Conservation (phyloP, 2,113 vertebrate genomes). For the Callipepla squamata region DNA sequence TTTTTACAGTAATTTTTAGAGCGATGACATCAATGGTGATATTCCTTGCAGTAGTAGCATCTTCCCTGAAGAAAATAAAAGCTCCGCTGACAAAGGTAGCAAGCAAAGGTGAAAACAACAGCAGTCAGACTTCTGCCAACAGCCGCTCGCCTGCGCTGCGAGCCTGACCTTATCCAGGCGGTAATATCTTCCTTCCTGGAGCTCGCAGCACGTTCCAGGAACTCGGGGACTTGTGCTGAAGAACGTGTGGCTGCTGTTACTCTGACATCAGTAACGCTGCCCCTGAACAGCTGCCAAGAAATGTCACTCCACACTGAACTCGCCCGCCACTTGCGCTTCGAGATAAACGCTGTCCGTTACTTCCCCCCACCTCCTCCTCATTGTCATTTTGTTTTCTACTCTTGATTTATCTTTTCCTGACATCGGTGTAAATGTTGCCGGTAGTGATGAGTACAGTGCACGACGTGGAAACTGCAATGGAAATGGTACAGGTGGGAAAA, state of each 20-base stretch:
- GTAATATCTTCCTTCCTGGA: slow-evolving; percentile 46
- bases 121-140: neutral
- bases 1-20: neutral
- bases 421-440: neutral
- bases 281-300: neutral
- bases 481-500: slow-evolving; percentile 11
- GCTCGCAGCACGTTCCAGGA: neutral
- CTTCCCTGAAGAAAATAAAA: slow-evolving; percentile 4
- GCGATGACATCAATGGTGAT: neutral
- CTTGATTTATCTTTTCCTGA: neutral
- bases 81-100: neutral
- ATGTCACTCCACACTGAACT: neutral
- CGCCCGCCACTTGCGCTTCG: too few species aligned
- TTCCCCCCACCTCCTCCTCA: neutral
- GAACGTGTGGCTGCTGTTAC: neutral
- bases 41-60: neutral
- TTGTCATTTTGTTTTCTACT: neutral
- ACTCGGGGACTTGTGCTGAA: neutral
- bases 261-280: neutral
- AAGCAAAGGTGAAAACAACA: neutral
- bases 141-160: neutral
- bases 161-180: neutral
- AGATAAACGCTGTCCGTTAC: too few species aligned
- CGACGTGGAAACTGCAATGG: slow-evolving; percentile 51
- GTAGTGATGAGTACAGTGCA: slow-evolving; percentile 41